phyloP scores from a whole-genome alignment of 2,113 vertebrate species.

The Coturnix japonica region DNA sequence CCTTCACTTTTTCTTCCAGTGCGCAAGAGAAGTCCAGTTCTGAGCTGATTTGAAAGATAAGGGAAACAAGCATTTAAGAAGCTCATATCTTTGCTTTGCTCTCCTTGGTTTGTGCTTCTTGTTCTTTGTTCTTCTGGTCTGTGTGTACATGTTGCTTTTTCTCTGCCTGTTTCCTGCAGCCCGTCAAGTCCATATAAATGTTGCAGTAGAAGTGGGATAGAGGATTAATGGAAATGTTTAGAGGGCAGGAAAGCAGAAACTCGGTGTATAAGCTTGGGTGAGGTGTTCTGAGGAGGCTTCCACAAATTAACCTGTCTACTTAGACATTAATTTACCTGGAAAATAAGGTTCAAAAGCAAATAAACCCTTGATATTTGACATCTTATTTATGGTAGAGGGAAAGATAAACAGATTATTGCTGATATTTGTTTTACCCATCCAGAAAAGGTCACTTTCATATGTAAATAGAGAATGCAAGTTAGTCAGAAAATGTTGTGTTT shows the following conservation, averaged over 20 bases:
- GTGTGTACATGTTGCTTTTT: neutral
- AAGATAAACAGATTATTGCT: neutral
- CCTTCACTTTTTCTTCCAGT: neutral
- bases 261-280: neutral
- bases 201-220: neutral
- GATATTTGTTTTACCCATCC: neutral
- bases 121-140: neutral
- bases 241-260: neutral
- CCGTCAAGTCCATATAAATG: neutral
- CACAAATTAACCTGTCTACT: neutral
- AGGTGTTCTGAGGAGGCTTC: neutral
- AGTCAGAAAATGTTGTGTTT: too few relatives aligned
- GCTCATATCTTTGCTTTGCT: neutral
- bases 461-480: too few relatives aligned
- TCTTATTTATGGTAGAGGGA: neutral
- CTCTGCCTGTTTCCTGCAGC: neutral
- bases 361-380: neutral
- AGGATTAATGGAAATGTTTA: neutral
- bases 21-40: neutral
- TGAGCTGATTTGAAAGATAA: neutral
- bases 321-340: neutral
- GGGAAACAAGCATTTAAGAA: neutral
- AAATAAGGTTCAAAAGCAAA: constrained; percentile 20
- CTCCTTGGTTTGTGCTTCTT: neutral
- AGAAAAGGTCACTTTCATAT: neutral